Base-by-base conservation (phyloP, 2,888 invertebrate species). In the Microchrysa polita region DNA sequence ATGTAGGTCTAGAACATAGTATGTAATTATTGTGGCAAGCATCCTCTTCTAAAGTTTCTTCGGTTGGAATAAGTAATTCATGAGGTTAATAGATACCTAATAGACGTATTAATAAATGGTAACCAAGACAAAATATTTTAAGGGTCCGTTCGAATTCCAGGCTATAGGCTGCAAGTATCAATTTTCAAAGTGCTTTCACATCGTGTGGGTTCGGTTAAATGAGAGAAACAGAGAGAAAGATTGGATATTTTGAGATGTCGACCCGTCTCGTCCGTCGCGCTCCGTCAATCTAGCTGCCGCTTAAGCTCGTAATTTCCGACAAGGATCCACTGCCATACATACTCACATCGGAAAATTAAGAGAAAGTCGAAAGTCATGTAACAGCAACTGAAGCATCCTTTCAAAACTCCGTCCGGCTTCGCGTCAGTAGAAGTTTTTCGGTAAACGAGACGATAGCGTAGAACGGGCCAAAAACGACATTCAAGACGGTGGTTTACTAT, bases 51-150 rank as follows among this genome's bases (percentile, higher is more conserved):
- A 69, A 69, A 69, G 69, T 69, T 69, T 69, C 40, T 48, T 69
- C 20, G 67, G 40, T 67, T 53, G 69, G 57, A 69, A 69, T 69
- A 69, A 69, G 69, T 69, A 69, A 69, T 69, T 69, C 69, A 69
- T 69, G 40, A 57, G 55, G 57, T 40, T 69, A 69, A 69, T 69
- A 69, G 69, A 69, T 69, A 69, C 40, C 69, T 69, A 42, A 55
- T 42, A 69, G 55, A 69, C 42, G 55, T 69, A 69, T 57, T 69
- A 69, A 69, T 69, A 69, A 69, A 69, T 69, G 34, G 42, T 57
- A 57, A 40, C 69, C 57, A 55, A 55, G 57, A 23, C 18, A 22
- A 65, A 44, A 48, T 65, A 44, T 65, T 65, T 48, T 23, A 44
- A 65, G 65, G 65, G 22, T n/a, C 44, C 7, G 7, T 44, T 65